Percentiles rank a stretch among this genome's conserved stretches.
These are phyloP conservation scores for Ophiothrix spiculata DNA, from an alignment of 35 echinoderm and acorn worm species.

Conservation along the genomic window DNA sequence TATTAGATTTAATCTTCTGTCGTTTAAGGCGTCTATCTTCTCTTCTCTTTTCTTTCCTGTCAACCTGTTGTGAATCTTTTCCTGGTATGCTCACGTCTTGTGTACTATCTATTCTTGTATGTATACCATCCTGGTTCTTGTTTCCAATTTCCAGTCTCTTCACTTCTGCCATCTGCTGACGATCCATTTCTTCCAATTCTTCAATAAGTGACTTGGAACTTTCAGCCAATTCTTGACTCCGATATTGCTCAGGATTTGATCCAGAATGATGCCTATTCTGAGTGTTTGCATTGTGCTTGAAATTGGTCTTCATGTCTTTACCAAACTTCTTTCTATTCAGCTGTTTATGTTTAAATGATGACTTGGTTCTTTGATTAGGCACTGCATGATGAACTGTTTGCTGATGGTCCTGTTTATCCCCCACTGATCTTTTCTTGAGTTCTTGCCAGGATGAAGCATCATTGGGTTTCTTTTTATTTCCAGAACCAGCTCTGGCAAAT, in stretches of 20 bases:
- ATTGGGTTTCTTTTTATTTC: slow-evolving; percentile 59
- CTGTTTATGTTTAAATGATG: not conserved
- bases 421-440: no score
- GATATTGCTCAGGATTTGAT: not conserved
- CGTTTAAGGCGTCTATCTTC: slow-evolving; percentile 67
- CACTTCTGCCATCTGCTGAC: not conserved
- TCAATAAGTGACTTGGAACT: not conserved
- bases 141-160: not conserved
- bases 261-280: not conserved
- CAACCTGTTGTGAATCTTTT: not conserved
- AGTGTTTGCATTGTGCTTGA: no score
- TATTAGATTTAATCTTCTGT: slow-evolving; percentile 55
- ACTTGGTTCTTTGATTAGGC: not conserved
- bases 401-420: not conserved
- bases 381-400: not conserved
- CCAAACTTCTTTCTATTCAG: not conserved
- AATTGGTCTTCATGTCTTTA: not conserved
- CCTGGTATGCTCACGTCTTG: not conserved
- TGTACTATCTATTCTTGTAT: not conserved
- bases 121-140: slow-evolving; percentile 17
- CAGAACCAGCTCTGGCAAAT: slow-evolving; percentile 59
- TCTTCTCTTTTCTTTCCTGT: slow-evolving; percentile 64
- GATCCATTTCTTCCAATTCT: not conserved
- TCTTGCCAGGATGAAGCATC: slow-evolving; percentile 80
- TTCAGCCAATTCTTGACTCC: not conserved